Conservation (phyloP, 2,797 vertebrate genomes). For the Pachyuromys duprasi region DNA sequence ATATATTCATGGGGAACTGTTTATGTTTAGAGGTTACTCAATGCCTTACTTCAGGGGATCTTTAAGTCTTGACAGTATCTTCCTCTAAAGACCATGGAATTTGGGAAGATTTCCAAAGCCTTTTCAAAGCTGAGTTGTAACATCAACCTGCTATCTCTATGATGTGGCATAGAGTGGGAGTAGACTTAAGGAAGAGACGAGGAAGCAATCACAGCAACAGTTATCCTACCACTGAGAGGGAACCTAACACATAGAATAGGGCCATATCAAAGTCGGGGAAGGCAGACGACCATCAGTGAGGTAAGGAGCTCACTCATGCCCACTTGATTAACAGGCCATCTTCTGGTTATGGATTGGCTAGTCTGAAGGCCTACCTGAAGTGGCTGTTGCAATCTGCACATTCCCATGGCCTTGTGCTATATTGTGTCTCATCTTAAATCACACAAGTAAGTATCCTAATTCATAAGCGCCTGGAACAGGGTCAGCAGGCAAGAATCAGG, state of each 20-base stretch:
- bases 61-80: not conserved
- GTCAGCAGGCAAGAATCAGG: not conserved
- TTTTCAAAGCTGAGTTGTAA: not conserved
- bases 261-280: not conserved
- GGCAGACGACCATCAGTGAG: not conserved
- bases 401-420: not conserved
- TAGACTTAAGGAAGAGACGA: not conserved
- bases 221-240: not conserved
- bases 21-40: not conserved
- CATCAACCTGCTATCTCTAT: not conserved
- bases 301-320: not conserved
- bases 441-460: not conserved
- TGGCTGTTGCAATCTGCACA: not conserved
- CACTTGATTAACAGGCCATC: not conserved
- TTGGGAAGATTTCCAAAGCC: not conserved
- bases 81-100: not conserved
- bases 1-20: not conserved
- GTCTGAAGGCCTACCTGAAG: not conserved
- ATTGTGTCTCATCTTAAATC: not conserved
- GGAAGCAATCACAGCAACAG: not conserved
- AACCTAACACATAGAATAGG: not conserved
- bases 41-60: fast-evolving
- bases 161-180: not conserved
- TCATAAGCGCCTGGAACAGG: not conserved
- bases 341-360: not conserved